Evolutionary conservation across 2,888 invertebrate species (phyloP).

Genomic region (Formica aserva): DNA sequence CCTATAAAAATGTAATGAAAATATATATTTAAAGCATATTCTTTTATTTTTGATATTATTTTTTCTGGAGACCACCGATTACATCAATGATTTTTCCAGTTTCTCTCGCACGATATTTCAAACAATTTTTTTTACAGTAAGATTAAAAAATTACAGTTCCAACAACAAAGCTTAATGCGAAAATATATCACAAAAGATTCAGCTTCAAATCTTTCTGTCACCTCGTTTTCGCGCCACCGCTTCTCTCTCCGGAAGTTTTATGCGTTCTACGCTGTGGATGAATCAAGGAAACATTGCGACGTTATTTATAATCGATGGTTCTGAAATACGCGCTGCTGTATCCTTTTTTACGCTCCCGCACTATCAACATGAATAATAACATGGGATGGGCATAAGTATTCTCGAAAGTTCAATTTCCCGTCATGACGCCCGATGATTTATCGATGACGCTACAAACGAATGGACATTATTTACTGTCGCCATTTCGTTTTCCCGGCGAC

Average conservation of each 20-base stretch:
- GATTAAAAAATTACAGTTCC: not conserved
- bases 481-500: constrained; percentile 38
- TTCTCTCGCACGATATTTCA: not conserved
- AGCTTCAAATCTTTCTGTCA: not conserved
- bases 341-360: constrained; percentile 42
- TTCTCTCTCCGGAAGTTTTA: not conserved
- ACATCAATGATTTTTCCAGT: not conserved
- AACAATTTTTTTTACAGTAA: not conserved
- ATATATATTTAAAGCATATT: not conserved
- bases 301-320: constrained; percentile 65
- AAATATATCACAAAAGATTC: not conserved
- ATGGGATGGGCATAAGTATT: constrained; percentile 74
- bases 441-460: constrained; percentile 70
- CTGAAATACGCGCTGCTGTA: constrained; percentile 62
- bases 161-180: not conserved
- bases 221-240: not conserved
- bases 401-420: constrained; percentile 76
- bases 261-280: constrained; percentile 21
- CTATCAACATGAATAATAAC: constrained; percentile 75
- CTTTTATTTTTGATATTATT: not conserved
- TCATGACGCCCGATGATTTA: constrained; percentile 71
- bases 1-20: not conserved
- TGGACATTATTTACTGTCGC: constrained; percentile 74
- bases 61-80: too few relatives aligned
- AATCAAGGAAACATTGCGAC: constrained; percentile 53